These are phyloP conservation scores for Clostera curtula DNA, from an alignment of 2,888 invertebrate genomes.

Conservation along the genomic window DNA sequence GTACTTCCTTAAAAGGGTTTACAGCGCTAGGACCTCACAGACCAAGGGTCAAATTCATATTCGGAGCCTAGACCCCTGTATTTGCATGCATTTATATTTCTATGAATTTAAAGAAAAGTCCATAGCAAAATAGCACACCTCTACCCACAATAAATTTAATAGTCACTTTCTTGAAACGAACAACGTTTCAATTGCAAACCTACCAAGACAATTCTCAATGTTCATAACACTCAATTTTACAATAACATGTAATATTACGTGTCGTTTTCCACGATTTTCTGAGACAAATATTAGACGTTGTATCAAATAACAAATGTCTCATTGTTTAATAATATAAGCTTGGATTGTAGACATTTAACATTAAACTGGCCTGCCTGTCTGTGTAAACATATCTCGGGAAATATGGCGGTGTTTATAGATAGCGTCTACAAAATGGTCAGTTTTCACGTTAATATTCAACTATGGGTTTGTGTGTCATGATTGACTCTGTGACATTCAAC, in stretches of 20 bases:
- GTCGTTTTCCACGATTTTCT: conserved; percentile 31
- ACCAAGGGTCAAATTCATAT: too few relatives aligned
- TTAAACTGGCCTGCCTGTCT: conserved; percentile 36
- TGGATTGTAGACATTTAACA: conserved; percentile 39
- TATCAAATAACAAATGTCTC: conserved; percentile 47
- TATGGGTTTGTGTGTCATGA: too few relatives aligned
- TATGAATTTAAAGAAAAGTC: too few relatives aligned
- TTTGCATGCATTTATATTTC: too few relatives aligned
- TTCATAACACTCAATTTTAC: conserved; percentile 28
- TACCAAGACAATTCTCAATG: conserved; percentile 28
- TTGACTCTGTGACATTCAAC: too few relatives aligned
- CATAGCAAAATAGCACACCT: too few relatives aligned
- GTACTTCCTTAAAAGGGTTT: too few relatives aligned
- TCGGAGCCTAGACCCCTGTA: too few relatives aligned
- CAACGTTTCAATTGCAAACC: too few relatives aligned
- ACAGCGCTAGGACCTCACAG: too few relatives aligned
- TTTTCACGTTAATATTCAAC: conserved; percentile 16
- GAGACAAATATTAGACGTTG: conserved; percentile 47
- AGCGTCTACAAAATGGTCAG: conserved; percentile 21
- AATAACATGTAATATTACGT: conserved; percentile 24
- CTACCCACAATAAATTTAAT: background rate
- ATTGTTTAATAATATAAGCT: conserved; percentile 55
- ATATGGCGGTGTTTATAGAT: conserved; percentile 22
- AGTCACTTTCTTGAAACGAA: background rate
- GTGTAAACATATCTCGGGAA: conserved; percentile 29